Evolutionary conservation across 2,888 invertebrate species (phyloP).

Genomic region (Eupithecia tripunctaria): DNA sequence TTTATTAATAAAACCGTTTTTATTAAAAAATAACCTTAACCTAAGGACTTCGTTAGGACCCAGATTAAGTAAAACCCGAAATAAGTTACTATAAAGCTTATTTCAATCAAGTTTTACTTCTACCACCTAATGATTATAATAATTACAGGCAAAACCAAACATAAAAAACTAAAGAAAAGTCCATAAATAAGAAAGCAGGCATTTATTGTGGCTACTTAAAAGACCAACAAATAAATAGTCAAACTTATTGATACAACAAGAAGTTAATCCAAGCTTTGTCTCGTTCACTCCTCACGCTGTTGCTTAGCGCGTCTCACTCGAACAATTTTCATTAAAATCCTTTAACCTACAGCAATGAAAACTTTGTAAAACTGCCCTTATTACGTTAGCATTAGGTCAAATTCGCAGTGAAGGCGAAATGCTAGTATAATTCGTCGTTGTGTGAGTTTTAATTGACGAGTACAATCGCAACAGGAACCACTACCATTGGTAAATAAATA

Average conservation of each 20-base stretch:
- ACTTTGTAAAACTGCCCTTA: conserved; percentile 32
- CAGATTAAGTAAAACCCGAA: no score
- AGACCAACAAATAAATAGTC: conserved; percentile 8
- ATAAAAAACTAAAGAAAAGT: no score
- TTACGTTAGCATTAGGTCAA: conserved; percentile 36
- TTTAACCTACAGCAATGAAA: conserved; percentile 48
- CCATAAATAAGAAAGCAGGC: neutral
- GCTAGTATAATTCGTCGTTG: conserved; percentile 46
- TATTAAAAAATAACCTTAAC: no score
- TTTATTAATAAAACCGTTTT: no score
- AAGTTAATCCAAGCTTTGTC: conserved; percentile 39
- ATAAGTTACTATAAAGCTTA: neutral
- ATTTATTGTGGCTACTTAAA: neutral
- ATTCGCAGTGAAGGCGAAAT: conserved; percentile 36
- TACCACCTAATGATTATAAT: neutral
- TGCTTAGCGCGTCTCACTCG: conserved; percentile 48
- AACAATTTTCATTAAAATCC: conserved; percentile 54
- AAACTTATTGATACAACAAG: conserved; percentile 37
- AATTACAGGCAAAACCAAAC: neutral
- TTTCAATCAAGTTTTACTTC: neutral
- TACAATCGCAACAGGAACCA: conserved; percentile 51
- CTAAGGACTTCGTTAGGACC: no score
- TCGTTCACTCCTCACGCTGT: conserved; percentile 43
- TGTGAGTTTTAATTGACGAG: conserved; percentile 73
- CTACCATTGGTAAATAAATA: conserved; percentile 38